Base-by-base conservation (phyloP, 2,797 vertebrate genomes). In the Diplodus puntazzo region DNA sequence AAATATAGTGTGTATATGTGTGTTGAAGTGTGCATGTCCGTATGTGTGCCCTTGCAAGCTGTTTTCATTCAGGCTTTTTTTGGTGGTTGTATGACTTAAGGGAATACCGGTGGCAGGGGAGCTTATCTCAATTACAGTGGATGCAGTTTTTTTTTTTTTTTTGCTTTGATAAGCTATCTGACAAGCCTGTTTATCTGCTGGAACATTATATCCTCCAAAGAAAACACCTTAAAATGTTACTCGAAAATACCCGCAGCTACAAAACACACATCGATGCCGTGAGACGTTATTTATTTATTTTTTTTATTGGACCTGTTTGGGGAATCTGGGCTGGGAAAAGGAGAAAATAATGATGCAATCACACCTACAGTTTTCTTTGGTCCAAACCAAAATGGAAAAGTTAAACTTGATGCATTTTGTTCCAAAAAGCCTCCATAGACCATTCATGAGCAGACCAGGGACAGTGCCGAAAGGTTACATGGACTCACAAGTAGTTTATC, bases 121-220 rank as follows among this genome's bases (percentile, higher is more conserved):
- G 60, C 61, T 73, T 77, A 67, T 84, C 75, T 84, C 65, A 74
- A 72, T 85, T 82, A 81, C 52, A 69, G 66, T 42, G 27, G 58
- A 67, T 39, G 69, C 53, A 55, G 23, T 66, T 83, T 39, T 34
- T 34, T 34, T 34, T 34, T 34, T 34, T 34, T 34, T 39, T 83
- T 82, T 60, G 43, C 74, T 73, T 34, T 4, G 58, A 79, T 79
- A 82, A 80, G 66, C 54, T 50, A 55, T 82, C 74, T 75, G 73
- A 77, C 67, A 75, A 49, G 20, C 23, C 53, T 48, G 43, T 81
- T 80, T 64, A 85, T 82, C 57, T 71, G 42, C 66, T 11, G 48
- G 46, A 63, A 61, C 74, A 68, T 75, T 67, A 74, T 12, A 34
- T 54, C n/a, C 23, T 61, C 21, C 30, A 9, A 9, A 72, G 62